Conservation (phyloP, 2,797 vertebrate species). For the Pempheris klunzingeri region DNA sequence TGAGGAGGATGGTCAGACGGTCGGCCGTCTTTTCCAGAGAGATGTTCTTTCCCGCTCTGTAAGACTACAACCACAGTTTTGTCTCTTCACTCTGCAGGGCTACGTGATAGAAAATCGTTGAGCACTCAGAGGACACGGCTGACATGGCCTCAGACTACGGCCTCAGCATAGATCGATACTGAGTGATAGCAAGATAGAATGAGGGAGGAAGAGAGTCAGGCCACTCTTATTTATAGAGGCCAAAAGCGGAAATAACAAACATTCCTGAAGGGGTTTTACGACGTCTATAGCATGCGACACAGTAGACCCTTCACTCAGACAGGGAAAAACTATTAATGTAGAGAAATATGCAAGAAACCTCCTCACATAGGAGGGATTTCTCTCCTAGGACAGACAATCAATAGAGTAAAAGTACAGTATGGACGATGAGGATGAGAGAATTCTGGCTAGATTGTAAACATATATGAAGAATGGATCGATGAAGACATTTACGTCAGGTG, state of each 20-base stretch:
- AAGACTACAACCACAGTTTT: background rate
- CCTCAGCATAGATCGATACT: background rate
- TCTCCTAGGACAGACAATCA: too few species aligned
- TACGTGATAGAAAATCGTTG: slow-evolving; percentile 9
- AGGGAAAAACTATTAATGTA: too few species aligned
- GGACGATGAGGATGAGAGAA: too few species aligned
- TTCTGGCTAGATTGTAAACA: too few species aligned
- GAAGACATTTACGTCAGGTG: too few species aligned
- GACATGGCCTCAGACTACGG: background rate
- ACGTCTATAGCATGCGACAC: background rate
- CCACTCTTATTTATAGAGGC: background rate
- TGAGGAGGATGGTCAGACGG: too few species aligned
- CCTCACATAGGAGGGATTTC: too few species aligned
- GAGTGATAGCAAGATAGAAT: background rate
- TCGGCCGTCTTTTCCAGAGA: background rate
- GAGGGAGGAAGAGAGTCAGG: background rate
- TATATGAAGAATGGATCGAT: too few species aligned
- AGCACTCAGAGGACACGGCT: slow-evolving; percentile 1
- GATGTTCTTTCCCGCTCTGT: background rate
- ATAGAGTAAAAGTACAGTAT: too few species aligned
- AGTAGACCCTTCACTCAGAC: too few species aligned
- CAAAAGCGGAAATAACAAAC: background rate
- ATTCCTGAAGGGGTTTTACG: background rate
- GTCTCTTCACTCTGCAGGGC: background rate
- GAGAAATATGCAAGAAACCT: too few species aligned